Conservation (phyloP, 1,140 invertebrate species). For the Drosophila sp. region DNA sequence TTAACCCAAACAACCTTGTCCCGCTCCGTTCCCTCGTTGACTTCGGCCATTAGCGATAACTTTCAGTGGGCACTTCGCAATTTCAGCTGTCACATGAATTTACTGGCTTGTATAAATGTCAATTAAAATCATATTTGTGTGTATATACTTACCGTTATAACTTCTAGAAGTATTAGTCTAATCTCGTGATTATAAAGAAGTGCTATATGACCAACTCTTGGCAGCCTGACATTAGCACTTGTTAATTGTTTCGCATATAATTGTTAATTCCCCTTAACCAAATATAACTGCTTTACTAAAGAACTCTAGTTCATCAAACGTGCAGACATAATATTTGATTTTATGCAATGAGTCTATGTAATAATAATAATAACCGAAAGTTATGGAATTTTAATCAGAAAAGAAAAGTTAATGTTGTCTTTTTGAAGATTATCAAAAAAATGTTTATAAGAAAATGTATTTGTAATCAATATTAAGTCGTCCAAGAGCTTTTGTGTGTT, state of each 20-base stretch:
- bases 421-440: too few species aligned
- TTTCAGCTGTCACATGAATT: constrained; percentile 11
- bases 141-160: not conserved
- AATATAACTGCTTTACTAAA: too few species aligned
- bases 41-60: constrained; percentile 14
- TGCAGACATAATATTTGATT: too few species aligned
- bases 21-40: not conserved
- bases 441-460: too few species aligned
- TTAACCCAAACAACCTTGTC: not conserved
- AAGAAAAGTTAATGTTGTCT: too few species aligned
- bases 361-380: too few species aligned
- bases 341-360: too few species aligned
- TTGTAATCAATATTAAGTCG: too few species aligned
- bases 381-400: too few species aligned
- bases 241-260: not conserved
- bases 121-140: constrained; percentile 73
- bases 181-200: constrained; percentile 18
- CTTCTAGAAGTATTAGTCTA: constrained; percentile 14
- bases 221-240: constrained; percentile 14
- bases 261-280: not conserved
- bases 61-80: constrained; percentile 1
- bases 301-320: too few species aligned
- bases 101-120: constrained; percentile 61
- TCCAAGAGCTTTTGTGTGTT: too few species aligned
- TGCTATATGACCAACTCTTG: constrained; percentile 40